Evolutionary conservation across 2,113 vertebrate genomes (phyloP).

Genomic region (Calyptommatus sinebrachiatus): DNA sequence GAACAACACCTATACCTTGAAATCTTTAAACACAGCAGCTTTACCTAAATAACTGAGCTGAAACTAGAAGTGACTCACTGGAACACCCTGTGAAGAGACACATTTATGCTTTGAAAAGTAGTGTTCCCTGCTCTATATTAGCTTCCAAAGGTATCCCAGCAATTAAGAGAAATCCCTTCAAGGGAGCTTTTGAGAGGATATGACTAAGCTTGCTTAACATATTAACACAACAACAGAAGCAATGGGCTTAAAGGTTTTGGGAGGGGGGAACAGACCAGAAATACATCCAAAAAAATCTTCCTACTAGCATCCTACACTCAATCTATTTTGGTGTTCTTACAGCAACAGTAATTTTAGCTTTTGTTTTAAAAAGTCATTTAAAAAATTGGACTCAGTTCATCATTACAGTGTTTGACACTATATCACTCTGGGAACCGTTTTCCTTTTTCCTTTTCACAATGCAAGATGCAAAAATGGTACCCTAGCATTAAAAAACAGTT

Average conservation of each 20-base stretch:
- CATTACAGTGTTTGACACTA: background rate
- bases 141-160: background rate
- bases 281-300: background rate
- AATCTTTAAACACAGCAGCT: background rate
- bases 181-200: background rate
- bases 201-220: background rate
- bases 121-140: background rate
- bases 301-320: background rate
- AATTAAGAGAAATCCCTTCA: slow-evolving; percentile 11
- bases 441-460: too few species aligned
- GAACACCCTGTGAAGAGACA: background rate
- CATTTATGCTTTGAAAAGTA: background rate
- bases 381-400: background rate
- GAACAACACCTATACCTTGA: background rate
- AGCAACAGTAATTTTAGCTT: background rate
- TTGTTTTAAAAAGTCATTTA: background rate
- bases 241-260: background rate
- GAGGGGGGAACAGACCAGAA: too few species aligned
- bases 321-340: background rate
- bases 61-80: background rate
- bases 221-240: background rate
- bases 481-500: background rate
- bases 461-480: background rate
- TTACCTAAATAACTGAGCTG: background rate
- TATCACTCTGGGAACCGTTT: background rate